Evolutionary conservation across 1,140 invertebrate genomes (phyloP).

Genomic region (Acarapis woodi): DNA sequence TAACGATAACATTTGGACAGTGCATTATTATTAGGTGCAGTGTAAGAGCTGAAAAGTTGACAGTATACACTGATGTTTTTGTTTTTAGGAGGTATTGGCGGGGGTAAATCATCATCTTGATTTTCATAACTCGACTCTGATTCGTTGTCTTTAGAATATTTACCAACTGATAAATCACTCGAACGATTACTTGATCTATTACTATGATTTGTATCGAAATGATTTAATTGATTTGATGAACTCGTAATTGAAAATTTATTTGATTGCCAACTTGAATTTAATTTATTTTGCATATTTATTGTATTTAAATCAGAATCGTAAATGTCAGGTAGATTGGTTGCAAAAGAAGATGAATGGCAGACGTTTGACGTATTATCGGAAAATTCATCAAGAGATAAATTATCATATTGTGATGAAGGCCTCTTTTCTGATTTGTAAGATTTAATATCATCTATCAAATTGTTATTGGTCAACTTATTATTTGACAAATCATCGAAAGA

Average conservation of each 20-base stretch:
- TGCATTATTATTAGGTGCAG: slow-evolving; percentile 31
- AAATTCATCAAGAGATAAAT: background rate
- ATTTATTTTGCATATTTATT: no score
- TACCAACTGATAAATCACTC: background rate
- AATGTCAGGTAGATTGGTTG: background rate
- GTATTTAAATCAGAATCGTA: no score
- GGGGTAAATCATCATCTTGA: slow-evolving; percentile 26
- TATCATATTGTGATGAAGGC: slow-evolving; percentile 8
- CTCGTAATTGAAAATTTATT: background rate
- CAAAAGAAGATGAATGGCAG: background rate
- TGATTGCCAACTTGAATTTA: background rate
- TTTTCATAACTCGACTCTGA: background rate
- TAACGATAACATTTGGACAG: slow-evolving; percentile 39
- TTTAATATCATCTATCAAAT: no score
- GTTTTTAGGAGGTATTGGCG: slow-evolving; percentile 63
- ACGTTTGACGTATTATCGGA: background rate
- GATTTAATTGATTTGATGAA: background rate
- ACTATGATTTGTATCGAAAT: background rate
- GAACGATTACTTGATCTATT: background rate
- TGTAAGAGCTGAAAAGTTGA: slow-evolving; percentile 60
- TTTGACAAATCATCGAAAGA: no score
- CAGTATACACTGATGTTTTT: slow-evolving; percentile 83
- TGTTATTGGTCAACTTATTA: no score
- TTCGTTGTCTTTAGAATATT: background rate
- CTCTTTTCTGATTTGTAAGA: no score